Evolutionary conservation across 2,888 invertebrate species (phyloP).

Genomic region (Drosophila nr. perissopoda): DNA sequence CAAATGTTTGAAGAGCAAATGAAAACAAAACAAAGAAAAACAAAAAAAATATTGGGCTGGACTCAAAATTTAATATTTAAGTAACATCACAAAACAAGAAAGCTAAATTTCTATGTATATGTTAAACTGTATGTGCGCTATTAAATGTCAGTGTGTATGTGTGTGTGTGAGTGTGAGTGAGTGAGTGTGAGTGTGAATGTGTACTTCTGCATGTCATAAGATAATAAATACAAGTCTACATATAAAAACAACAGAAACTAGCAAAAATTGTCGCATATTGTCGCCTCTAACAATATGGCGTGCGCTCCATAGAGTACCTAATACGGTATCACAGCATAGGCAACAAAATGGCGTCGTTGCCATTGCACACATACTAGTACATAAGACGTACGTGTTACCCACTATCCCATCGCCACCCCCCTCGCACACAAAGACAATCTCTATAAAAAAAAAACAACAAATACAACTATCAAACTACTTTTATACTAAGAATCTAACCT

Average conservation of each 20-base stretch:
- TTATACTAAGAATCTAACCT: conserved; percentile 30
- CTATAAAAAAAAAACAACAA: conserved; percentile 29
- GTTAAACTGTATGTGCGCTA: conserved; percentile 32
- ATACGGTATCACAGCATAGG: conserved; percentile 38
- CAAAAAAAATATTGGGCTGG: conserved; percentile 80
- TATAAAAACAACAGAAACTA: conserved; percentile 34
- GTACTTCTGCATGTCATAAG: conserved; percentile 30
- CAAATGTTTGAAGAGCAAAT: conserved; percentile 55
- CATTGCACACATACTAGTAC: conserved; percentile 32
- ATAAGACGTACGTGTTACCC: conserved; percentile 26
- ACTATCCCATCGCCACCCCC: conserved; percentile 10
- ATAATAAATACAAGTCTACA: conserved; percentile 15
- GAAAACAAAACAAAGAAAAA: conserved; percentile 39
- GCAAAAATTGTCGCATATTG: conserved; percentile 41
- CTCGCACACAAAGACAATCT: conserved; percentile 72
- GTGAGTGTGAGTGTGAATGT: conserved; percentile 31
- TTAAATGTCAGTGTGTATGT: conserved; percentile 25
- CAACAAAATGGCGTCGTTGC: conserved; percentile 35
- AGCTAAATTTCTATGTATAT: conserved; percentile 47
- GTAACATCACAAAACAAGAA: conserved; percentile 42
- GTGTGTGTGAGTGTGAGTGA: conserved; percentile 21
- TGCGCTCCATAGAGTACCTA: conserved; percentile 59
- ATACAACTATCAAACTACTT: conserved; percentile 41
- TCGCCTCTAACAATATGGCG: conserved; percentile 42
- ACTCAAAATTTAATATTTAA: conserved; percentile 80